Conservation (phyloP, 2,888 invertebrate species). For the Amaurobius ferox region DNA sequence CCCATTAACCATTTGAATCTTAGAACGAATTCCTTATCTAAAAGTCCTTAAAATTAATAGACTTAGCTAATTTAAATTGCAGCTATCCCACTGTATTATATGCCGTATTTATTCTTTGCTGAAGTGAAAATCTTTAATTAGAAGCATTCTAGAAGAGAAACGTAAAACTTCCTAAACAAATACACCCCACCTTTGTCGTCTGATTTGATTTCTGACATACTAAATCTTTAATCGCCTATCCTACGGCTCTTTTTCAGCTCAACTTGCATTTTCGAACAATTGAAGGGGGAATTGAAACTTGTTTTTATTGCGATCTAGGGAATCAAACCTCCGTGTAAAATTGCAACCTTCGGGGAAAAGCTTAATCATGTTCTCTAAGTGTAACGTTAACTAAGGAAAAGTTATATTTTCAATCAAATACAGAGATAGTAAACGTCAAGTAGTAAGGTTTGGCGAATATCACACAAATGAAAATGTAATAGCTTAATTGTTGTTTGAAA, state of each 20-base stretch:
- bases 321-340: neutral
- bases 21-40: no score
- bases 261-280: slow-evolving; percentile 3
- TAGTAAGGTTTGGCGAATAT: no score
- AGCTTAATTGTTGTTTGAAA: no score
- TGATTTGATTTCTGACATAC: neutral
- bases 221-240: neutral
- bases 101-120: no score
- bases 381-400: neutral
- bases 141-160: neutral
- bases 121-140: no score
- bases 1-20: no score
- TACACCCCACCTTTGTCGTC: neutral
- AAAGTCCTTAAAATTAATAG: no score
- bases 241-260: slow-evolving; percentile 1
- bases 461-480: no score
- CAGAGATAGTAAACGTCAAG: neutral
- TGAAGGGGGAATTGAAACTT: neutral
- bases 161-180: neutral
- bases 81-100: no score
- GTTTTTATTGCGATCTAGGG: neutral
- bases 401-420: neutral
- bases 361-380: neutral
- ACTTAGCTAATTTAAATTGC: no score
- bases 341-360: neutral